Evolutionary conservation across 1,140 invertebrate species (phyloP).

Genomic region (Archegozetes longisetosus): DNA sequence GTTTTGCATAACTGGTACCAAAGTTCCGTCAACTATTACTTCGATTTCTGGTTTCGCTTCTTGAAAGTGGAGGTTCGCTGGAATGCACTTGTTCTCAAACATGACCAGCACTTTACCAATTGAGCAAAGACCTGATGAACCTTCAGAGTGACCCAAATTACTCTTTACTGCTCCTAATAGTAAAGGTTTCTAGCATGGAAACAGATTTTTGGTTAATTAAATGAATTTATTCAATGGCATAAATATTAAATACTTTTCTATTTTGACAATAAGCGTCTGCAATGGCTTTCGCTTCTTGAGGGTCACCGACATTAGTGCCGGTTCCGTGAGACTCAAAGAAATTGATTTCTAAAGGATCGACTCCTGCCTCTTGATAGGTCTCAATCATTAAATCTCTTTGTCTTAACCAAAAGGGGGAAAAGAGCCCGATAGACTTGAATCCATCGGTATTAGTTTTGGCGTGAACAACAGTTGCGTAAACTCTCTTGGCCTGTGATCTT

Average conservation of each 20-base stretch:
- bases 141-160: conserved; percentile 81
- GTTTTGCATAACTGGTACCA: conserved; percentile 42
- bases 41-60: conserved; percentile 37
- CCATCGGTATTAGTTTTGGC: conserved; percentile 80
- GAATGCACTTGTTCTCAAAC: conserved; percentile 34
- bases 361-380: conserved; percentile 27
- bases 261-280: conserved; percentile 70
- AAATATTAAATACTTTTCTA: conserved; percentile 52
- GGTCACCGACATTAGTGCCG: conserved; percentile 62
- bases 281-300: conserved; percentile 87
- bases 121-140: conserved; percentile 55
- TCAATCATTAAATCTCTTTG: conserved; percentile 28
- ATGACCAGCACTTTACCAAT: conserved; percentile 34
- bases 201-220: background rate
- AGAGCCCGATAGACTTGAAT: conserved; percentile 66
- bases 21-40: conserved; percentile 47
- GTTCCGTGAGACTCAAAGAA: conserved; percentile 35
- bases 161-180: conserved; percentile 78
- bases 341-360: conserved; percentile 26
- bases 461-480: conserved; percentile 46
- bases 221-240: conserved; percentile 36
- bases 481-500: conserved; percentile 42
- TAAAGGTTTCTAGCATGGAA: conserved; percentile 38
- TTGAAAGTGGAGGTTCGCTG: conserved; percentile 38
- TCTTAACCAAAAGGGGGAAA: conserved; percentile 24